Base-by-base conservation (phyloP, 2,797 vertebrate genomes). In the Pseudochaenichthys georgianus region DNA sequence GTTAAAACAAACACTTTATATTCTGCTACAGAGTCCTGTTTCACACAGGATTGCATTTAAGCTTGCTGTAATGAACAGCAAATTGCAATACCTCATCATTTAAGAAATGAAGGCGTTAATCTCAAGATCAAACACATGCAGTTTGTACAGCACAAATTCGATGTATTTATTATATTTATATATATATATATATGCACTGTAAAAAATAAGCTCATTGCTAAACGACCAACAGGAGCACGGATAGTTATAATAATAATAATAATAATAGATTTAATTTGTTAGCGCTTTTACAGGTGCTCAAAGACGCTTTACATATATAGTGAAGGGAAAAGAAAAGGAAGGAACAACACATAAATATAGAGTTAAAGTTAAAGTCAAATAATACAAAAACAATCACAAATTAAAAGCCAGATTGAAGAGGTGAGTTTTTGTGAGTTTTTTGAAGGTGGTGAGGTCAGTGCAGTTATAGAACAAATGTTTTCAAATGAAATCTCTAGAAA, bases 21-120 rank as follows among this genome's bases (percentile, higher is more conserved):
- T 86, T 80, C 41, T 76, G 81, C 80, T 81, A 34, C 74, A 75
- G n/a, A 60, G 57, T 73, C 71, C 89, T 84, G 55, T 86, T 86
- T 77, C 48, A 52, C 52, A 75, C 57, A 42, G 28, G 52, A 60
- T 70, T 65, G 31, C 16, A 13, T 61, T 85, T 72, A 2, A 66
- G 12, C 23, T 62, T 42, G 19, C 43, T 72, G 9, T 16, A 64
- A 15, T 46, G 15, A 60, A 61, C 1, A 3, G 50, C n/a, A 28
- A 28, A 28, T 28, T 5, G 28, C 28, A 1, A 38, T 12, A 34
- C 19, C 4, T 57, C 21, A n/a, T 19, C 5, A 38, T 67, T 57
- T 21, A 47, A 4, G 13, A 12, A 60, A 34, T 17, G 1, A 43
- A 11, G 3, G 4, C 5, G 3, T 55, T 53, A 9, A 23, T 38